A percentile compares a stretch with the other conserved stretches of the same genome.
Conservation (phyloP, 2,888 invertebrate species). For the Pristionchus exspectatus region DNA sequence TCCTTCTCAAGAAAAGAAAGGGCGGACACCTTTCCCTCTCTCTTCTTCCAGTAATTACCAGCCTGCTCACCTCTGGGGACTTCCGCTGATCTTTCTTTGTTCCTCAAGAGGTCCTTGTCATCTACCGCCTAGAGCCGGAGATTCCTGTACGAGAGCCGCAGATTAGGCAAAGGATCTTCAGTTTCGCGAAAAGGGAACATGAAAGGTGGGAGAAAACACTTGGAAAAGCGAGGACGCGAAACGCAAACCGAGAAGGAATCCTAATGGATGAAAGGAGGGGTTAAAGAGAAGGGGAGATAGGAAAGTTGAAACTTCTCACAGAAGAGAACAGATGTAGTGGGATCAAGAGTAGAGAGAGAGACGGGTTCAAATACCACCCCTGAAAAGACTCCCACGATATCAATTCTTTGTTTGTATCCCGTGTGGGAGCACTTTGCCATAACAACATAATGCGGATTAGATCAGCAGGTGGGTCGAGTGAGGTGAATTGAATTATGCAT, state of each 20-base stretch:
- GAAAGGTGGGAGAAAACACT: constrained; percentile 15
- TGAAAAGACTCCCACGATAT: constrained; percentile 24
- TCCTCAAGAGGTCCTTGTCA: background rate
- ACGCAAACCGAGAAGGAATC: constrained; percentile 1
- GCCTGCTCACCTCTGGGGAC: constrained; percentile 13
- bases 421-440: background rate
- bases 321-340: background rate
- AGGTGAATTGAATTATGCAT: background rate
- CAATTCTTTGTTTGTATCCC: constrained; percentile 5
- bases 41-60: constrained; percentile 24
- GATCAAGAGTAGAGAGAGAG: background rate
- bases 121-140: constrained; percentile 21
- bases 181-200: background rate
- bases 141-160: constrained; percentile 15
- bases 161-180: background rate
- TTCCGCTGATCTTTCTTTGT: constrained; percentile 35
- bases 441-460: constrained; percentile 2
- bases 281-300: background rate
- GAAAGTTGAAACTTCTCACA: background rate
- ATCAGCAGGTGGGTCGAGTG: background rate
- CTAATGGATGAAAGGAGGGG: background rate
- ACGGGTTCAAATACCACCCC: background rate
- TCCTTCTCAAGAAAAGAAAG: constrained; percentile 15
- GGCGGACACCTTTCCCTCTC: constrained; percentile 27
- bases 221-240: background rate